Conservation (phyloP, 2,888 invertebrate genomes). For the Phortica magna region DNA sequence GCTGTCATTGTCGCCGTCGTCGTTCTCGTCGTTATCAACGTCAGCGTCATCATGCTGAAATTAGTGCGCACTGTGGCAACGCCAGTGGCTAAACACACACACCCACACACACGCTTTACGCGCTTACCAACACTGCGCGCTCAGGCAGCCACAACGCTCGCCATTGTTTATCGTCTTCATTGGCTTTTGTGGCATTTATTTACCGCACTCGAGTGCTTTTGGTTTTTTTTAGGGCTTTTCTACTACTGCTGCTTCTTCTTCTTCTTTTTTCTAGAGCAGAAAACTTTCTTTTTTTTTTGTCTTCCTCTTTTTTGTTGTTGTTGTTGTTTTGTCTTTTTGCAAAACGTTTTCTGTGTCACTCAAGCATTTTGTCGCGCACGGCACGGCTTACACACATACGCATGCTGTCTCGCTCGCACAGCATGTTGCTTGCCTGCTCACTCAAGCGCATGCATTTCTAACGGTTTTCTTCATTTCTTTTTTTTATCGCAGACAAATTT, state of each 20-base stretch:
- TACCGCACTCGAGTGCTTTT: not conserved
- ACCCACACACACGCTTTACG: not conserved
- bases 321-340: not conserved
- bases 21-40: not conserved
- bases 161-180: slow-evolving; percentile 10
- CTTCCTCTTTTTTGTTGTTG: not conserved
- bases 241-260: too few relatives aligned
- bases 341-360: slow-evolving; percentile 20
- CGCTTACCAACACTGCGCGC: not conserved
- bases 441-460: not conserved
- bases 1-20: not conserved
- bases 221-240: not conserved
- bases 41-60: not conserved
- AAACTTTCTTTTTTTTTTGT: not conserved
- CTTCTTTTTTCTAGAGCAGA: not conserved
- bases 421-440: not conserved
- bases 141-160: not conserved
- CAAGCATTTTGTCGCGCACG: not conserved
- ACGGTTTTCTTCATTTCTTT: not conserved
- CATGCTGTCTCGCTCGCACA: not conserved
- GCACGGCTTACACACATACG: too few relatives aligned
- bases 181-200: slow-evolving; percentile 19
- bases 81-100: not conserved
- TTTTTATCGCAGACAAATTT: not conserved
- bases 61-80: not conserved